Percentiles rank a stretch among this genome's conserved stretches.
Evolutionary conservation across 2,113 vertebrate genomes (phyloP).

Genomic region (Saguinus midas): DNA sequence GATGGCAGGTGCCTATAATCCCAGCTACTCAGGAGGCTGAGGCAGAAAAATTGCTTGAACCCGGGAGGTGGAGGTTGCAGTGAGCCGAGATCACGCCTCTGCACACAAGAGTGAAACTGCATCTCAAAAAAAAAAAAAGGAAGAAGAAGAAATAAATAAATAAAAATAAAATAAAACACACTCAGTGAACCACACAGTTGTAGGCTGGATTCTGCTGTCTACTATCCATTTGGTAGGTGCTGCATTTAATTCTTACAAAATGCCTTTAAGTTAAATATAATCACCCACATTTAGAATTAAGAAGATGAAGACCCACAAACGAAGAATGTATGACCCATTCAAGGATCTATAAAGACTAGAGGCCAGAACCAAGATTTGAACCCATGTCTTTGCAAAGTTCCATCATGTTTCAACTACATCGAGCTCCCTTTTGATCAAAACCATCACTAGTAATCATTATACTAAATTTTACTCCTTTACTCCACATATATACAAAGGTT

Average conservation of each 20-base stretch:
- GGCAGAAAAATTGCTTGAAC: too few relatives aligned
- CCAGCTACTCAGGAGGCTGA: too few relatives aligned
- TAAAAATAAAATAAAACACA: too few relatives aligned
- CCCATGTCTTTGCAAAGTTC: neutral
- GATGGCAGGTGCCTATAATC: too few relatives aligned
- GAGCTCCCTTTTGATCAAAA: neutral
- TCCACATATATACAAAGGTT: neutral
- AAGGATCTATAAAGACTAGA: neutral
- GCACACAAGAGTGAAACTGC: too few relatives aligned
- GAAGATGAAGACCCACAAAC: neutral
- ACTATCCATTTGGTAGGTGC: neutral
- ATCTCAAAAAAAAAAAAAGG: too few relatives aligned
- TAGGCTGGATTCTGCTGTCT: neutral
- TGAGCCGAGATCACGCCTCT: too few relatives aligned
- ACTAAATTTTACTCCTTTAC: neutral
- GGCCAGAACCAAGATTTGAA: neutral
- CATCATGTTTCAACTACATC: neutral
- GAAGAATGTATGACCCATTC: neutral
- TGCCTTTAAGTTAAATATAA: neutral
- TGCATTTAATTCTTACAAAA: neutral
- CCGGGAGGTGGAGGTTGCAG: too few relatives aligned
- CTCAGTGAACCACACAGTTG: neutral
- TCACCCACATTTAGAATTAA: neutral
- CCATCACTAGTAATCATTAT: neutral
- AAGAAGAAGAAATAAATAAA: too few relatives aligned